Evolutionary conservation across 2,888 invertebrate species (phyloP).

Genomic region (Cepaea hortensis): DNA sequence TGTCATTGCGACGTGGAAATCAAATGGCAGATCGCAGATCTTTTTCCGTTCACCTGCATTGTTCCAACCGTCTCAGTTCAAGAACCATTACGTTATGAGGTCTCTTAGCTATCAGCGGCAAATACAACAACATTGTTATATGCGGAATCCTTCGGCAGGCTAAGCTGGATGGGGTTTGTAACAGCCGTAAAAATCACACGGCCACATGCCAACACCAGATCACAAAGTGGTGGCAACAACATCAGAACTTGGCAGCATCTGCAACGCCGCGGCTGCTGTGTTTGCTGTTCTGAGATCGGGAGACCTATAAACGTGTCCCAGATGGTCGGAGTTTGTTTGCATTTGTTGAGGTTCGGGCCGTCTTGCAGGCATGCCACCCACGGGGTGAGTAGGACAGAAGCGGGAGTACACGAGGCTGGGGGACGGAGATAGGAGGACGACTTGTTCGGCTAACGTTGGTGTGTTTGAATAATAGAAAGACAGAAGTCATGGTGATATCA

Average conservation of each 20-base stretch:
- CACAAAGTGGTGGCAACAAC: no score
- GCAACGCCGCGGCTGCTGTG: background rate
- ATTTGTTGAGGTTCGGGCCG: background rate
- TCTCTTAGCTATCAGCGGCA: background rate
- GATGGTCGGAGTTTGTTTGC: conserved; percentile 31
- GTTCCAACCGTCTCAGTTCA: background rate
- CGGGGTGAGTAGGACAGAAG: background rate
- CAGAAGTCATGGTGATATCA: no score
- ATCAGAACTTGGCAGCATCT: background rate
- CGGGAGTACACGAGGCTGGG: background rate
- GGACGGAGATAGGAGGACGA: no score
- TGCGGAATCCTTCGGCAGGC: background rate
- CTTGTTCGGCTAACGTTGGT: no score
- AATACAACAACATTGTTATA: background rate
- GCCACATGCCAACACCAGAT: conserved; percentile 9
- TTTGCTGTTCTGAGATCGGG: conserved; percentile 27
- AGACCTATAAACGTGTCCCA: conserved; percentile 20
- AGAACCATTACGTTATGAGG: background rate
- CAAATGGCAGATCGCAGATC: background rate
- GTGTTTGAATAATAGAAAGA: no score
- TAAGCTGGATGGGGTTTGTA: background rate
- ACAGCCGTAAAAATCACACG: background rate
- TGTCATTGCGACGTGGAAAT: background rate
- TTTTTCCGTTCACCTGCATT: background rate
- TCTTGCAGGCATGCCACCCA: background rate